A percentile compares a stretch with the other conserved stretches of the same genome.
Conservation (phyloP, 1,140 invertebrate species). For the Meloidogyne floridensis region DNA sequence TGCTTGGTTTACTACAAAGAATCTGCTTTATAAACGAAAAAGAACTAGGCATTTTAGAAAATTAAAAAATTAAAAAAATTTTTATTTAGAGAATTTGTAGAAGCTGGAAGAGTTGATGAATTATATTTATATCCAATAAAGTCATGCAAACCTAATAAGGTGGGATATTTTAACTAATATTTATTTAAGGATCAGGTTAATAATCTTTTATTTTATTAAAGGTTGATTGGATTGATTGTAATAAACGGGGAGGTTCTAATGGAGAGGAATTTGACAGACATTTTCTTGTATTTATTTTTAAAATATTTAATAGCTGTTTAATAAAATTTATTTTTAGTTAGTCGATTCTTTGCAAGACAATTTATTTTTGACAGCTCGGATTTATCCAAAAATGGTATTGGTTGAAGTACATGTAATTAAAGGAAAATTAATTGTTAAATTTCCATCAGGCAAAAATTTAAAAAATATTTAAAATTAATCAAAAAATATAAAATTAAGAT, state of each 20-base stretch:
- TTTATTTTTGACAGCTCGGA: constrained; percentile 37
- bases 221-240: constrained; percentile 45
- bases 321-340: neutral
- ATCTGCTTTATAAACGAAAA: neutral
- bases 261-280: constrained; percentile 41
- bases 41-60: neutral
- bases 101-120: neutral
- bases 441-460: neutral
- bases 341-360: constrained; percentile 18
- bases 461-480: neutral
- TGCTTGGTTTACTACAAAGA: neutral
- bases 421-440: constrained; percentile 23
- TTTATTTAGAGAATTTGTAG: neutral
- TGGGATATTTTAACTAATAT: constrained; percentile 21
- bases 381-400: constrained; percentile 43
- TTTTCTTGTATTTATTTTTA: constrained; percentile 34
- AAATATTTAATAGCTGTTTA: neutral
- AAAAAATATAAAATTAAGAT: neutral
- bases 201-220: constrained; percentile 10
- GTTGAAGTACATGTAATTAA: constrained; percentile 29
- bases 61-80: neutral
- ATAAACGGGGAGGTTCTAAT: constrained; percentile 22
- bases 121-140: constrained; percentile 45
- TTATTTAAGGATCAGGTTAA: too few species aligned
- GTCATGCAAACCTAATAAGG: constrained; percentile 45